Base-by-base conservation (phyloP, 2,113 vertebrate species). In the Rhineura floridana region DNA sequence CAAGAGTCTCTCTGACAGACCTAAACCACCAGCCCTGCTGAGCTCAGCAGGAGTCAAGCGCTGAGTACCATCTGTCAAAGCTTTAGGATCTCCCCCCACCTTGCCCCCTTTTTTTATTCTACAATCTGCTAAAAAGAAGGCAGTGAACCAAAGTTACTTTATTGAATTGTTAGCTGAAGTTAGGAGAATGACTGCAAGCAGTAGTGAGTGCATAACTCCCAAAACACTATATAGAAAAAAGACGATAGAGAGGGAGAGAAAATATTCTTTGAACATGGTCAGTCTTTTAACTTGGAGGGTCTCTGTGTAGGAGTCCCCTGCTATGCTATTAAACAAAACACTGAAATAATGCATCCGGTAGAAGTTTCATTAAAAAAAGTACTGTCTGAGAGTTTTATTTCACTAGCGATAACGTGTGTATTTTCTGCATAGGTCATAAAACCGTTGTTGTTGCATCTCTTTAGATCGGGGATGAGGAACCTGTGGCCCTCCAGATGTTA, bases 61-160 rank as follows among this genome's bases (percentile, higher is more conserved):
- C 98, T 98, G 98, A 98, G 97, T 97, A 97, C 98, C 98, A 99
- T 99, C 98, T 99, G 98, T 98, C 98, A 98, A 97, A 98, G 98
- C 97, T 97, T 98, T 97, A 97, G 95, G 13, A 3, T 82, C 55
- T 59, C 21, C 1, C 46, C 72, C 85, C 87, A 15, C 88, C 89
- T 85, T 50, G 90, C 42, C 93, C 93, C 93, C 90, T 91, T 46
- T 87, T 94, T 94, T 95, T 95, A 80, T 93, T 91, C 94, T 90
- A 86, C 88, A 96, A 93, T 95, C 96, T 96, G 95, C 93, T 96
- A 80, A 95, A 93, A 93, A 91, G 81, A 91, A 94, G 88, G 88
- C 89, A 46, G 11, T 0, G 87, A 94, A 93, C 91, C 86, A 90
- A 93, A 96, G 92, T 95, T 91, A 90, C 85, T 90, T 92, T 93